These are phyloP conservation scores for Chlorops oryzae DNA, from an alignment of 1,140 invertebrate genomes.

Conservation along the genomic window DNA sequence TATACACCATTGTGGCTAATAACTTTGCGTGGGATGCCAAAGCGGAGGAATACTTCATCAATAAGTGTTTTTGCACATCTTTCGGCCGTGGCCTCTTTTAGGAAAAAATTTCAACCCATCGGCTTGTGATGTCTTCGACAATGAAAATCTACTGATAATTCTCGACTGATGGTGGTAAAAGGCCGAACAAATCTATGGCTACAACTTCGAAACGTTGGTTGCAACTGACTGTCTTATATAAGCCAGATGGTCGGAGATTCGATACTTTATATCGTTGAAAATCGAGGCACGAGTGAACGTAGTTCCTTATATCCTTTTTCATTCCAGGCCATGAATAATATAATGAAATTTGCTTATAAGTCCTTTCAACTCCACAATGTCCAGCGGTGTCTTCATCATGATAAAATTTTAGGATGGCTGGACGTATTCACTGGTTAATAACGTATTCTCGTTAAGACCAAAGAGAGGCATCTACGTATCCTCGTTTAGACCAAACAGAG, in stretches of 20 bases:
- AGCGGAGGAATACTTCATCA: conserved; percentile 6
- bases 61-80: conserved; percentile 2
- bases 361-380: conserved; percentile 30
- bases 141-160: conserved; percentile 25
- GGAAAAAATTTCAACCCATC: conserved; percentile 21
- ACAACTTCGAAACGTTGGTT: conserved; percentile 23
- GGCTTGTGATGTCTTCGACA: conserved; percentile 17
- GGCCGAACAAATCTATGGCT: conserved; percentile 26
- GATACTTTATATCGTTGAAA: conserved; percentile 28
- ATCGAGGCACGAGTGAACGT: conserved; percentile 14
- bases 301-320: conserved; percentile 17
- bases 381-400: conserved; percentile 29
- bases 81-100: conserved; percentile 9
- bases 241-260: conserved; percentile 21
- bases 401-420: conserved; percentile 18
- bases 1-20: conserved; percentile 12
- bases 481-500: conserved; percentile 18
- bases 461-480: conserved; percentile 9
- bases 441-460: conserved; percentile 24
- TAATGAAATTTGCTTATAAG: conserved; percentile 18
- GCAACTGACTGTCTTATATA: conserved; percentile 14
- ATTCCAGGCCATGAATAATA: conserved; percentile 36
- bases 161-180: conserved; percentile 13
- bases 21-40: conserved; percentile 10
- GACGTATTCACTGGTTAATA: conserved; percentile 24